Base-by-base conservation (phyloP, 2,888 invertebrate species). In the Neuroscelio doddi region DNA sequence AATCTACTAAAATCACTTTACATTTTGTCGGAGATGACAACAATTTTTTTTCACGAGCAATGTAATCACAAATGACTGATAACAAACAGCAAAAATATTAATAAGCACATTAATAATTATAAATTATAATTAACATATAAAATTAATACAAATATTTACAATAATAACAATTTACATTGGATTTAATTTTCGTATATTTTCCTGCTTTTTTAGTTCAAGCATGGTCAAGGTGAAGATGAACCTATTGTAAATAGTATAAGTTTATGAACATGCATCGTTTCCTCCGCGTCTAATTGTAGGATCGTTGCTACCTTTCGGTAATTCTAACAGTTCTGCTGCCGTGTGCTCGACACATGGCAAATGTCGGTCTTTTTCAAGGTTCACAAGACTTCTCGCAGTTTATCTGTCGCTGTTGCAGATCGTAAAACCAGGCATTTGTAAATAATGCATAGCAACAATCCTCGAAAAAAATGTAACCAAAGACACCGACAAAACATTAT, bases 391-490 rank as follows among this genome's bases (percentile, higher is more conserved):
- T 64, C 62, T 46, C 36, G 41, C 47, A 57, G 56, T 59, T 55
- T 64, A 57, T 68, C 53, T 56, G 58, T 52, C 52, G 34, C 27
- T 49, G 49, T 29, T 44, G 34, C 42, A 38, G 44, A 46, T 64
- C 68, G 56, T 68, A 64, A 68, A 64, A 39, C 45, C 44, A 26
- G 10, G 32, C 36, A 46, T 50, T 45, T 61, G 50, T 64, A 57
- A 64, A 62, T 62, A 55, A 64, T 24, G 38, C 21, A 42, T 51
- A 47, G 16, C 34, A 32, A 21, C 41, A 8, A 32, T 32, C 3
- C 21, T 57, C 50, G 10, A 38, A 16, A 34, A 30, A 58, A 10
- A 30, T 24, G 39, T 30, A 21, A 5, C 21, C 21, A 21, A 5
- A 21, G 21, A 21, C 21, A 21, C 5, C 21, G 21, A 21, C 3